Conservation (phyloP, 2,888 invertebrate species). For the Lacanobia wlatinum region DNA sequence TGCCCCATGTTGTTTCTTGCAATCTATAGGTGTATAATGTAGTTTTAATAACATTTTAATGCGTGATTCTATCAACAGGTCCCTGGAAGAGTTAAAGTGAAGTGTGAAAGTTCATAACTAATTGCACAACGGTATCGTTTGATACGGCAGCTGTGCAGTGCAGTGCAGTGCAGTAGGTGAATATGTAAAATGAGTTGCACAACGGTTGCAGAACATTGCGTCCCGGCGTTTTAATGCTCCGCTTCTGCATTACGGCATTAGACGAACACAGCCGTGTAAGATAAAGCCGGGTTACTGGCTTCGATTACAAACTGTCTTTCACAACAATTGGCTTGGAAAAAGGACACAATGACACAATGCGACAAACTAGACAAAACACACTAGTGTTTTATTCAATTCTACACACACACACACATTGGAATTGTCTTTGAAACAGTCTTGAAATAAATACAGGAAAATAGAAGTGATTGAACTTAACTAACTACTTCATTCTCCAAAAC, state of each 20-base stretch:
- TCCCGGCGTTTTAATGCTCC: slow-evolving; percentile 60
- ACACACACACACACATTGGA: background rate
- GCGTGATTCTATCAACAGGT: slow-evolving; percentile 42
- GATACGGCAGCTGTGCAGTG: slow-evolving; percentile 74
- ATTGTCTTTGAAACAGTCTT: slow-evolving; percentile 1
- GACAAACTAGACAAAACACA: slow-evolving; percentile 9
- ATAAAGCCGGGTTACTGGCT: slow-evolving; percentile 57
- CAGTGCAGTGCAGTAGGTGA: slow-evolving; percentile 73
- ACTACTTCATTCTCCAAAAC: slow-evolving; percentile 5
- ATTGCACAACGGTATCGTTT: slow-evolving; percentile 78
- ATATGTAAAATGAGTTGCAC: slow-evolving; percentile 76
- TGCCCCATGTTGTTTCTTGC: slow-evolving; percentile 9
- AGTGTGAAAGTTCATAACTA: slow-evolving; percentile 77
- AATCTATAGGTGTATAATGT: slow-evolving; percentile 55
- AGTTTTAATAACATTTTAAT: slow-evolving; percentile 67
- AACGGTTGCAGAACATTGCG: slow-evolving; percentile 73
- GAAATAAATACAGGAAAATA: slow-evolving; percentile 12
- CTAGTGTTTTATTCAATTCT: slow-evolving; percentile 1
- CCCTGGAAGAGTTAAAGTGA: slow-evolving; percentile 71
- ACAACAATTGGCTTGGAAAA: slow-evolving; percentile 50
- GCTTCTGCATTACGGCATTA: slow-evolving; percentile 60
- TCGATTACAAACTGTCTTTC: slow-evolving; percentile 58
- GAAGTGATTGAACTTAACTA: background rate
- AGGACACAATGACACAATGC: slow-evolving; percentile 27
- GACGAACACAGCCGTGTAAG: slow-evolving; percentile 51